Evolutionary conservation across 1,140 invertebrate genomes (phyloP).

Genomic region (Brachionus calyciflorus): DNA sequence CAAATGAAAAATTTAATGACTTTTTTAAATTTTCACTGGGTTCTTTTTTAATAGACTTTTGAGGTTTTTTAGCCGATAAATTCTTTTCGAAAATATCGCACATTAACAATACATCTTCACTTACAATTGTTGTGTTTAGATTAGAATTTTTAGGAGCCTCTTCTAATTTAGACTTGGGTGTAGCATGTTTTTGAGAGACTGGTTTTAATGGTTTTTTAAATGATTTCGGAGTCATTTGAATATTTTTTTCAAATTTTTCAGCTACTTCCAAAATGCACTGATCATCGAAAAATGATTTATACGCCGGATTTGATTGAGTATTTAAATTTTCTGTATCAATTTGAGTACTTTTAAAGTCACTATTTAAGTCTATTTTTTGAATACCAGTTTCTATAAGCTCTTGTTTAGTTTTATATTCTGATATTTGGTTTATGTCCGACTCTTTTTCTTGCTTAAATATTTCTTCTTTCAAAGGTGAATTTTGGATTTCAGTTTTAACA

Average conservation of each 20-base stretch:
- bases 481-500: not conserved
- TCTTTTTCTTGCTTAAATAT: too few species aligned
- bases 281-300: conserved; percentile 23
- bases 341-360: not conserved
- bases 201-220: not conserved
- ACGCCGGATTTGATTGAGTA: not conserved
- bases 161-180: too few species aligned
- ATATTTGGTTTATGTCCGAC: not conserved
- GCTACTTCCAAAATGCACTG: conserved; percentile 1
- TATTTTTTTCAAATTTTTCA: not conserved
- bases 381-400: not conserved
- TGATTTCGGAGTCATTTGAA: not conserved
- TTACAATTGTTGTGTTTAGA: conserved; percentile 4
- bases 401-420: not conserved
- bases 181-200: too few species aligned
- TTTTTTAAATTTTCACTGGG: not conserved
- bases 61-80: not conserved
- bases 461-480: too few species aligned
- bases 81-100: conserved; percentile 27
- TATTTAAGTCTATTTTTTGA: not conserved
- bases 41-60: not conserved
- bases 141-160: too few species aligned
- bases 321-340: not conserved
- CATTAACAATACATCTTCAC: conserved; percentile 10
- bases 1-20: conserved; percentile 13